A percentile compares a stretch with the other conserved stretches of the same genome.
Conservation (phyloP, 2,113 vertebrate species). For the Ascaphus truei region DNA sequence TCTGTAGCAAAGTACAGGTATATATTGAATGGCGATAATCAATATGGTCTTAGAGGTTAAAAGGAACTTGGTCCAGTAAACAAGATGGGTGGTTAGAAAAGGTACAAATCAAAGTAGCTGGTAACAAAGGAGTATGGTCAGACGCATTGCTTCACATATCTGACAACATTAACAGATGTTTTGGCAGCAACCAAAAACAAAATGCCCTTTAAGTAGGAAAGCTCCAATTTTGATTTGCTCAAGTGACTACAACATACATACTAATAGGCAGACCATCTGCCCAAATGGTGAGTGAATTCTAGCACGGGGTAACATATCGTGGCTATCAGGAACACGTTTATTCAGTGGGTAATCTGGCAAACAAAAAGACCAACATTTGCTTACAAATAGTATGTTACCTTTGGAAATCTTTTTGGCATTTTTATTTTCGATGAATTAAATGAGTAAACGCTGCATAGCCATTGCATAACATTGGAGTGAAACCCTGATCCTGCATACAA, state of each 20-base stretch:
- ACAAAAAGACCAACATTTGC: slow-evolving; percentile 8
- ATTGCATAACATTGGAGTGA: too few relatives aligned
- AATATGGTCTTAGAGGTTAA: too few relatives aligned
- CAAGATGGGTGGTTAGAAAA: too few relatives aligned
- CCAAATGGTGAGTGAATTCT: slow-evolving; percentile 36
- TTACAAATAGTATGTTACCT: background rate
- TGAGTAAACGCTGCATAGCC: too few relatives aligned
- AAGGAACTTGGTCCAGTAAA: too few relatives aligned
- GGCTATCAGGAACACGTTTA: slow-evolving; percentile 18
- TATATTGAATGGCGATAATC: too few relatives aligned
- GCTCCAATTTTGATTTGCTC: slow-evolving; percentile 43
- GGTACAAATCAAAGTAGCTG: too few relatives aligned
- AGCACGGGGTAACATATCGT: slow-evolving; percentile 25
- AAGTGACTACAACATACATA: slow-evolving; percentile 36
- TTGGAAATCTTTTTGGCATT: too few relatives aligned
- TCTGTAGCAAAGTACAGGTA: too few relatives aligned
- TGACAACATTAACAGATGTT: slow-evolving; percentile 7
- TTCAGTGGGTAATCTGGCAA: slow-evolving; percentile 16
- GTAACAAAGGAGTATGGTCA: too few relatives aligned
- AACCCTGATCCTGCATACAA: too few relatives aligned
- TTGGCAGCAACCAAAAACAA: slow-evolving; percentile 39
- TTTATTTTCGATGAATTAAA: too few relatives aligned
- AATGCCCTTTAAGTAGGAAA: slow-evolving; percentile 39
- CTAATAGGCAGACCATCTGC: slow-evolving; percentile 44
- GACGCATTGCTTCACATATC: background rate